phyloP scores from a whole-genome alignment of 53 echinoderm and acorn worm genomes.

The Mesocentrotus franciscanus region DNA sequence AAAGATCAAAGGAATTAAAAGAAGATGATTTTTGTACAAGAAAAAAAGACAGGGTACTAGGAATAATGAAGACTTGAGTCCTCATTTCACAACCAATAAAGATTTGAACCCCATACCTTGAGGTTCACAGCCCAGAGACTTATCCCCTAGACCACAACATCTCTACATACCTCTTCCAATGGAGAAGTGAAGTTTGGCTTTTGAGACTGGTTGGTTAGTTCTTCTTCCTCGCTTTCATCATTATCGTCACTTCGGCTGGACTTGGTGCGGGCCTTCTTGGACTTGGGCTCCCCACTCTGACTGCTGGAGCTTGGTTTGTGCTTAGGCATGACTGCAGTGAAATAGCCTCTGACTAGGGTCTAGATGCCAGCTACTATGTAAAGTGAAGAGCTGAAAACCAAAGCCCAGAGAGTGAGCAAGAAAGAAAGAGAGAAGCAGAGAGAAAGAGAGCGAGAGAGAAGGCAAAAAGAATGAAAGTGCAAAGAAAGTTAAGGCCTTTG shows the following conservation, averaged over 20 bases:
- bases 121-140: too few relatives aligned
- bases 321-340: slow-evolving; percentile 49
- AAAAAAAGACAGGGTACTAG: not conserved
- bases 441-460: too few relatives aligned
- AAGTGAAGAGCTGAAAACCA: not conserved
- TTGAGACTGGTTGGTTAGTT: slow-evolving; percentile 32
- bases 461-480: too few relatives aligned
- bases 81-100: too few relatives aligned
- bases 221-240: slow-evolving; percentile 16
- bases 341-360: not conserved
- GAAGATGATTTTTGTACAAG: not conserved
- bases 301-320: slow-evolving; percentile 33
- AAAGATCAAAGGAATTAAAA: not conserved
- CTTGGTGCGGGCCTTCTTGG: slow-evolving; percentile 33
- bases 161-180: slow-evolving; percentile 39
- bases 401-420: not conserved
- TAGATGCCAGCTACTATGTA: not conserved
- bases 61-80: not conserved
- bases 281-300: slow-evolving; percentile 12
- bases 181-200: slow-evolving; percentile 38
- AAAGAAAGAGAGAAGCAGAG: too few relatives aligned
- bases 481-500: too few relatives aligned
- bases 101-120: too few relatives aligned
- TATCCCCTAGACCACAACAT: not conserved
- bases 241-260: slow-evolving; percentile 11